Evolutionary conservation across 2,888 invertebrate species (phyloP), one percentile per base, ranked within the genome.

Genomic region (Unio pictorum): DNA sequence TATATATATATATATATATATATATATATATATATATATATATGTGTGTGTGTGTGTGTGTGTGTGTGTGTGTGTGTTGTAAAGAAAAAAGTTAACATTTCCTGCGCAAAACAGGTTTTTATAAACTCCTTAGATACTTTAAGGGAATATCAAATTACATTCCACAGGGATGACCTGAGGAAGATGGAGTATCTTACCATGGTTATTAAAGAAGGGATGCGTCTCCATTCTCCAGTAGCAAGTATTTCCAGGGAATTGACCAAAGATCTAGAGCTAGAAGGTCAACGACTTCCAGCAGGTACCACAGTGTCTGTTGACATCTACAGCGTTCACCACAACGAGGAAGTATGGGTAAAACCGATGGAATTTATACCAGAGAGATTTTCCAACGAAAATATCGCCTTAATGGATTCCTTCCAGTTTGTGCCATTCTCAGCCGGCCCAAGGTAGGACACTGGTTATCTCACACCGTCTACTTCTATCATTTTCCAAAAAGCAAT

Each of bases 201-300:
- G 69, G 86, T 84, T 66, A 83, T 86, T 26, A 87, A 87, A 67
- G 87, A 87, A 71, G 80, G 83, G 7, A 75, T 87, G 74, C 81
- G 88, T 0, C 64, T 86, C 3, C 83, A 86, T 63, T 67, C 81
- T 6, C 84, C 87, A 1, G 86, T 88, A 1, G 84, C 85, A 1
- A 75, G 80, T 54, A 83, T 87, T 18, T 75, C 75, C 59, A 73
- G 88, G 23, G 68, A 81, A 26, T 69, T 81, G n/a, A 74, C 79
- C 3, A 72, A 79, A 26, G 80, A 83, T 34, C 69, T 85, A n/a
- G 75, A 73, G 7, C 73, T 87, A 11, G 81, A 86, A 30, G 87
- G 84, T 23, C 57, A 72, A 15, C 66, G 67, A 17, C 67, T 82
- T 3, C 82, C 85, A 23, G 68, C 62, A 5, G 81, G 80, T 7